Percentiles rank a stretch among this genome's conserved stretches.
Evolutionary conservation across 1,140 invertebrate species (phyloP).

Genomic region (Temnothorax longispinosus): DNA sequence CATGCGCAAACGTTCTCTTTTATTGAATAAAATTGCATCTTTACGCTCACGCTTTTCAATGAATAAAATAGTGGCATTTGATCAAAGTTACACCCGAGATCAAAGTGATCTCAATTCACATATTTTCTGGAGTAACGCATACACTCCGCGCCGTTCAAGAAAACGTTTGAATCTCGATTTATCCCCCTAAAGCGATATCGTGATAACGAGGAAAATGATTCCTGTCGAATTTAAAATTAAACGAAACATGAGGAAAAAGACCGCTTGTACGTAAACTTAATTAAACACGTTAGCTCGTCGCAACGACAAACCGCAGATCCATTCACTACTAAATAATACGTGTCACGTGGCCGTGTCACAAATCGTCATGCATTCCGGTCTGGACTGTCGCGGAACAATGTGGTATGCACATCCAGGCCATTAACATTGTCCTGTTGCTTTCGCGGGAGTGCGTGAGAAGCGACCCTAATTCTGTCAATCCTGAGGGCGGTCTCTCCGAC

Average conservation of each 20-base stretch:
- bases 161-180: background rate
- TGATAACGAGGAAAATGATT: background rate
- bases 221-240: background rate
- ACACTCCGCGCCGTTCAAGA: background rate
- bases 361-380: constrained; percentile 38
- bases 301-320: constrained; percentile 22
- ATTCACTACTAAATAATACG: constrained; percentile 47
- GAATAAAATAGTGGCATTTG: constrained; percentile 27
- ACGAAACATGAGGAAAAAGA: background rate
- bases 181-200: background rate
- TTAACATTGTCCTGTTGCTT: constrained; percentile 72
- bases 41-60: constrained; percentile 4
- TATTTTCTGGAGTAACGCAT: background rate
- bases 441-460: constrained; percentile 65
- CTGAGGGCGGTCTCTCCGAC: constrained; percentile 26
- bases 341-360: constrained; percentile 49
- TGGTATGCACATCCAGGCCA: constrained; percentile 49
- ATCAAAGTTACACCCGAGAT: constrained; percentile 32
- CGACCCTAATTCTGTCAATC: constrained; percentile 71
- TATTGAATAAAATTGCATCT: constrained; percentile 45
- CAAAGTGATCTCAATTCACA: constrained; percentile 33
- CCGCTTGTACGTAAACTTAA: background rate
- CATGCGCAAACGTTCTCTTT: background rate
- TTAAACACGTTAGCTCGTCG: constrained; percentile 25
- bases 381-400: constrained; percentile 53